These are phyloP conservation scores for Acanthosoma haemorrhoidale DNA, from an alignment of 2,888 invertebrate species.

Conservation along the genomic window DNA sequence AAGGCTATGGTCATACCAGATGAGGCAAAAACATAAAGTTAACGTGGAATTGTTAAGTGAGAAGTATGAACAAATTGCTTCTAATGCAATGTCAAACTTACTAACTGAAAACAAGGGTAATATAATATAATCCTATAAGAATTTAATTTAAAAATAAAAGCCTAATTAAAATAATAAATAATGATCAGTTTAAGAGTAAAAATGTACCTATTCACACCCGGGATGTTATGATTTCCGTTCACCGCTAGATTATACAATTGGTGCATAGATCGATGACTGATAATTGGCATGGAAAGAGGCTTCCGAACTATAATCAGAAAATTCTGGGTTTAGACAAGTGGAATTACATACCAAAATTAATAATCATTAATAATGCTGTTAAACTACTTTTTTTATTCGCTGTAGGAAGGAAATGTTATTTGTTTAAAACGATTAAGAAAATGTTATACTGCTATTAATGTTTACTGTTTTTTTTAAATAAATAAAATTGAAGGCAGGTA, in stretches of 20 bases:
- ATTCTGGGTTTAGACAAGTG: neutral
- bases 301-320: neutral
- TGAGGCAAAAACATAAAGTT: conserved; percentile 32
- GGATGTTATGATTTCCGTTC: neutral
- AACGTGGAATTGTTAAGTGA: conserved; percentile 17
- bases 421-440: no score
- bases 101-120: conserved; percentile 34
- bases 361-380: neutral
- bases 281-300: neutral
- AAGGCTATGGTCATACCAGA: conserved; percentile 36
- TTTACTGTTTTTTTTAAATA: neutral
- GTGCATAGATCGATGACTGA: neutral
- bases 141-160: neutral
- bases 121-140: no score
- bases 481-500: neutral
- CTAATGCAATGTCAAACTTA: conserved; percentile 25
- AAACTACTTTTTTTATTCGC: neutral
- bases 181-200: no score
- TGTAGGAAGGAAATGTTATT: no score
- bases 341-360: neutral
- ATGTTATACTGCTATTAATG: no score
- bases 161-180: no score
- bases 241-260: neutral
- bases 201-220: neutral
- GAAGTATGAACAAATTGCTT: conserved; percentile 31